These are phyloP conservation scores for Lamprotornis superbus DNA, from an alignment of 2,113 vertebrate species.

Conservation along the genomic window DNA sequence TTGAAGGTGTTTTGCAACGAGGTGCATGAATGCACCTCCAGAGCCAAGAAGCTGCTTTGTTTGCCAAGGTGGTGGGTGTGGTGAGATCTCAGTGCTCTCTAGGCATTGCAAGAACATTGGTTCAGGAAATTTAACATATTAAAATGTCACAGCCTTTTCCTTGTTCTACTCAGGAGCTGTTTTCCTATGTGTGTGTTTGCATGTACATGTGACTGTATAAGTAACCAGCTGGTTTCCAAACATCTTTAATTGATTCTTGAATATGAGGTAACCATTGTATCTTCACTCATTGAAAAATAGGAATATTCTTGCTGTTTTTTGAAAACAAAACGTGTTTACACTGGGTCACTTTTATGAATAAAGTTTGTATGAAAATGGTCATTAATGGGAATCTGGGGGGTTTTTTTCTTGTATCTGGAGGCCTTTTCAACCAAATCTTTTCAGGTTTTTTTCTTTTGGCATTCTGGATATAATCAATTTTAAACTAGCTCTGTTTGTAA, in stretches of 20 bases:
- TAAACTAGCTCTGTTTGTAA: neutral
- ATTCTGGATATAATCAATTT: neutral
- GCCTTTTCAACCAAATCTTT: neutral
- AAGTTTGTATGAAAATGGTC: neutral
- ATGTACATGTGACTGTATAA: neutral
- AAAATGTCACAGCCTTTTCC: neutral
- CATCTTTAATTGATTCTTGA: neutral
- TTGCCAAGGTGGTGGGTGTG: neutral
- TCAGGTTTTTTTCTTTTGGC: neutral
- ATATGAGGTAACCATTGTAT: neutral
- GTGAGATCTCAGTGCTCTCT: neutral
- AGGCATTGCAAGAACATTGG: neutral
- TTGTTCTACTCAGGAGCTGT: neutral
- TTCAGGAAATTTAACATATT: neutral
- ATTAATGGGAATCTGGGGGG: fast-evolving
- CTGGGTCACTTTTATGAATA: neutral
- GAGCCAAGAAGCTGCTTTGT: neutral
- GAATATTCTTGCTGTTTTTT: neutral
- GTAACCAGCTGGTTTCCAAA: neutral
- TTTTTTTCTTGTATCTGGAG: neutral
- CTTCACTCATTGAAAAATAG: neutral
- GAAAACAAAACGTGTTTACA: neutral
- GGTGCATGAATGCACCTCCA: neutral
- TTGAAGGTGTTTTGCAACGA: neutral
- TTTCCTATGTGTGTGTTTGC: neutral